These are phyloP conservation scores for Saguinus imperator DNA, from an alignment of 2,113 vertebrate species.

Conservation along the genomic window DNA sequence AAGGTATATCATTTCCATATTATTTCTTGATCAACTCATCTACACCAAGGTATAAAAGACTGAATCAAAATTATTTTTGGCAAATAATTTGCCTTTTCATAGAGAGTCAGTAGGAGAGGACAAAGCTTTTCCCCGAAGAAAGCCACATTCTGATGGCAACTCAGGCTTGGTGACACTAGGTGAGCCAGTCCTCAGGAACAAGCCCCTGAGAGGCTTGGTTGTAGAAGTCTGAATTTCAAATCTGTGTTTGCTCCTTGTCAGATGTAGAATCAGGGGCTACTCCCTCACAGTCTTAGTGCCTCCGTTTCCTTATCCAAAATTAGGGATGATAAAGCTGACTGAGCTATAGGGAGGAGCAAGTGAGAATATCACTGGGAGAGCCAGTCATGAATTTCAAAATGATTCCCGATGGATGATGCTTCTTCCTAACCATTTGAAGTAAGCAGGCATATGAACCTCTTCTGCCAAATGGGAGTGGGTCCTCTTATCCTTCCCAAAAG, in stretches of 20 bases:
- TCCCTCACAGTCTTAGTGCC: background rate
- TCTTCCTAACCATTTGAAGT: background rate
- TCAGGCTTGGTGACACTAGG: rapidly evolving
- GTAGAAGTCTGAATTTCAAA: background rate
- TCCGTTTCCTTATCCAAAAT: background rate
- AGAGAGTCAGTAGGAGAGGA: background rate
- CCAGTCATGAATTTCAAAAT: background rate
- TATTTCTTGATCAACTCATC: background rate
- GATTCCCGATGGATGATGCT: too few species aligned
- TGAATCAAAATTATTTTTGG: background rate
- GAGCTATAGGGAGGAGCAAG: background rate
- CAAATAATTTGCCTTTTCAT: background rate
- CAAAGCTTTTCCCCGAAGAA: background rate
- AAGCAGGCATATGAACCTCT: background rate
- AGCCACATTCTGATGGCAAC: rapidly evolving
- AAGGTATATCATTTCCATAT: background rate
- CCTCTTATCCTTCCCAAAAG: background rate
- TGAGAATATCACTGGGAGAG: background rate
- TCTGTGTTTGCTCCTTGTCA: background rate
- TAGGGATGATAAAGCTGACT: background rate
- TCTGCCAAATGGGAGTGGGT: background rate
- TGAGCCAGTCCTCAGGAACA: rapidly evolving
- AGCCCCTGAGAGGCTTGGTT: background rate
- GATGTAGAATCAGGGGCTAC: background rate
- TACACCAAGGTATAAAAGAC: background rate